Conservation (phyloP, 1,140 invertebrate genomes). For the Aphis craccivora region DNA sequence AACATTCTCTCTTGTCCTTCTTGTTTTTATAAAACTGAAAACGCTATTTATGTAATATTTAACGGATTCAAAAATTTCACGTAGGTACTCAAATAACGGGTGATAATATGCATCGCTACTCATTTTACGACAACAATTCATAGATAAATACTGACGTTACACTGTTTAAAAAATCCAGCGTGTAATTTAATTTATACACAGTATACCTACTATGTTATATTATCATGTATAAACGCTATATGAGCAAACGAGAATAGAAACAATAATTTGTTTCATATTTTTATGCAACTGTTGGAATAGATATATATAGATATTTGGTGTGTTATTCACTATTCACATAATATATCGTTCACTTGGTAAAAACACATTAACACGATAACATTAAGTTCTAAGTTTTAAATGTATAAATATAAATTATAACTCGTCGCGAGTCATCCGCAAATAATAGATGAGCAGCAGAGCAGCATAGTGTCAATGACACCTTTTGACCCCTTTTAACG, state of each 20-base stretch:
- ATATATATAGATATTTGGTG: background rate
- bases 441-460: slow-evolving; percentile 18
- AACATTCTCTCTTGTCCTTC: background rate
- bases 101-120: background rate
- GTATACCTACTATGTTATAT: background rate
- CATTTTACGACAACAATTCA: background rate
- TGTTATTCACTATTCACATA: background rate
- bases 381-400: background rate
- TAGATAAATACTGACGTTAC: background rate
- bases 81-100: background rate
- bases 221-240: background rate
- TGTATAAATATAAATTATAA: background rate
- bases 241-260: background rate
- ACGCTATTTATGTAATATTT: background rate
- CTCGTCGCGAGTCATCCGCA: background rate
- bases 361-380: background rate
- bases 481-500: background rate
- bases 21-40: background rate
- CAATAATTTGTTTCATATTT: background rate
- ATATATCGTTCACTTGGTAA: background rate
- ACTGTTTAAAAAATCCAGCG: background rate
- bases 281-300: background rate
- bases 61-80: background rate
- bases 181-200: background rate
- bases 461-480: background rate